Base-by-base conservation (phyloP, 2,113 vertebrate genomes). In the Fregata magnificens region DNA sequence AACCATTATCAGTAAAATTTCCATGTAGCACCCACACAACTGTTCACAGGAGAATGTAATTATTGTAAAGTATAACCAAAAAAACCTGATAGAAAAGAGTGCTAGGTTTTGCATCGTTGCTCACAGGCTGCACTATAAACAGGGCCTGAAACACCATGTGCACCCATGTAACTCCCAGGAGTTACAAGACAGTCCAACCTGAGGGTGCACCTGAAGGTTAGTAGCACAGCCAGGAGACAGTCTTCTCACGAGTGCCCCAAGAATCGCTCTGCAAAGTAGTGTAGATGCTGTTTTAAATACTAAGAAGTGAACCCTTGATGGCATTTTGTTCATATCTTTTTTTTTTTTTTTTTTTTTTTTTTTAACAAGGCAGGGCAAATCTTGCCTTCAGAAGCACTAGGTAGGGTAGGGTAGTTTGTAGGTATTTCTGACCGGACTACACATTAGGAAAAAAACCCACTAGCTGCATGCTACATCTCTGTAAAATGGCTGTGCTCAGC, bases 361-460 rank as follows among this genome's bases (percentile, higher is more conserved):
- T 62, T 47, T 11, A 40, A 32, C 31, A 67, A 32, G 38, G 10
- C 28, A 61, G 8, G 19, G n/a, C 11, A 52, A 62, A 42, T 52
- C 42, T 50, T 78, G 58, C 52, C 52, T 82, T 56, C 65, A 90
- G 77, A 82, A 72, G 16, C 42, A 69, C 8, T 42, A 32, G 12
- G 34, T n/a, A 72, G 62, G 29, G 4, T 34, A 42, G 58, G 14
- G 38, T 58, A 50, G 25, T 36, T 62, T 16, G 36, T 53, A n/a
- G 25, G 26, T 73, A 52, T 73, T 95, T 86, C 66, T 49, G 44
- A 34, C 12, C 31, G 34, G 28, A 86, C 21, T 50, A 62, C 73
- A 78, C 13, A 12, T 10, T 34, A 31, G 9, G 2, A 7, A 29
- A 56, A 31, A 45, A 44, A 0, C 0, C 0, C 22, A 29, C 31